phyloP scores from a whole-genome alignment of 1,140 invertebrate species.

The Streblospio benedicti region DNA sequence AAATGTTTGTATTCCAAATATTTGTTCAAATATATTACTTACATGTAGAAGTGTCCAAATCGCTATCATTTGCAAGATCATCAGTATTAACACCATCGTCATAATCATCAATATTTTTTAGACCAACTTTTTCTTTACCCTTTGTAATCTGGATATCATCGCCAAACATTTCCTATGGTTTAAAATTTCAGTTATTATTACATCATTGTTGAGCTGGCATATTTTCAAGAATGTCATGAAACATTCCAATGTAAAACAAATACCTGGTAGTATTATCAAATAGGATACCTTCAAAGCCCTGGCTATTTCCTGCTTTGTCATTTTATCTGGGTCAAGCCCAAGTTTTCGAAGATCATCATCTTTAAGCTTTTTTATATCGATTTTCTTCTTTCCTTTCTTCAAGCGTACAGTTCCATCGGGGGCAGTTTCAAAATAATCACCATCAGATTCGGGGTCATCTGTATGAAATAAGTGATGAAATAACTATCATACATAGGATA shows the following conservation, averaged over 20 bases:
- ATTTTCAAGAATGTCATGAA: not conserved
- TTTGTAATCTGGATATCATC: constrained; percentile 33
- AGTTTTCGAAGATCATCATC: constrained; percentile 36
- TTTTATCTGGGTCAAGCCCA: constrained; percentile 36
- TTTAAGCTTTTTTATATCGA: constrained; percentile 40
- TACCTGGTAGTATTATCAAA: no score
- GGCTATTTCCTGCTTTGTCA: constrained; percentile 41
- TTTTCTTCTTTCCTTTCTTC: constrained; percentile 41
- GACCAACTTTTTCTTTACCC: constrained; percentile 32
- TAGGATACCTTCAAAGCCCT: constrained; percentile 36
- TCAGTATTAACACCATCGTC: constrained; percentile 37
- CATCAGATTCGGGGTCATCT: constrained; percentile 20
- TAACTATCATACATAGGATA: no score
- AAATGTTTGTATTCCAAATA: no score
- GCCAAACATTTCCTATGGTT: constrained; percentile 38
- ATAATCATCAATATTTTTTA: constrained; percentile 35
- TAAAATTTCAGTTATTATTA: not conserved
- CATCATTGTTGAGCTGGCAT: not conserved
- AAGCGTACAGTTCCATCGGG: constrained; percentile 36
- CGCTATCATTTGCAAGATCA: constrained; percentile 41
- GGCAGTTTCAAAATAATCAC: constrained; percentile 42
- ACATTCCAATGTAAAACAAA: no score
- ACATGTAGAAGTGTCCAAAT: constrained; percentile 41
- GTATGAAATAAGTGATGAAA: not conserved
- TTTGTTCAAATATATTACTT: no score